Conservation (phyloP, 1,140 invertebrate genomes). For the Drosophila teissieri region DNA sequence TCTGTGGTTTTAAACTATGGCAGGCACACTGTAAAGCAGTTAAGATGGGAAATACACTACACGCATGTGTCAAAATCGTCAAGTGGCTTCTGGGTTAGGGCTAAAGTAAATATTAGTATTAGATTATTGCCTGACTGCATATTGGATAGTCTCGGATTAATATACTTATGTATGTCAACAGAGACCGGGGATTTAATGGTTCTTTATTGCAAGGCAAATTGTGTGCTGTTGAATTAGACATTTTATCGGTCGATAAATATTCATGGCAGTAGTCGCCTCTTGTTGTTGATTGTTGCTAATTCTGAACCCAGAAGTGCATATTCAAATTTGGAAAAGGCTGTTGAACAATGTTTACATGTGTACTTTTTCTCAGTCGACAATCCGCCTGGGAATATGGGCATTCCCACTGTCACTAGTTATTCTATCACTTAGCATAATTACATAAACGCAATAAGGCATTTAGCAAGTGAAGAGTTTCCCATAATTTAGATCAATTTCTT, state of each 20-base stretch:
- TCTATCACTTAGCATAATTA: constrained; percentile 24
- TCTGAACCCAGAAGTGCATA: not conserved
- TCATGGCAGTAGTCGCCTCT: not conserved
- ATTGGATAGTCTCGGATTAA: constrained; percentile 7
- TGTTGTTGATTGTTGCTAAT: constrained; percentile 1
- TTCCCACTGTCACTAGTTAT: constrained; percentile 8
- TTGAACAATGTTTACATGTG: not conserved
- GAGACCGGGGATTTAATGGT: constrained; percentile 5
- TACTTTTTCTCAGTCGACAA: not conserved
- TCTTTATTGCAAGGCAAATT: constrained; percentile 8
- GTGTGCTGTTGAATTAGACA: not conserved
- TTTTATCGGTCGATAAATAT: not conserved
- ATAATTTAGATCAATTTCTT: constrained; percentile 38
- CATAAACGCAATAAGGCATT: constrained; percentile 1
- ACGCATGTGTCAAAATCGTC: constrained; percentile 14
- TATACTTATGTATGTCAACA: constrained; percentile 5
- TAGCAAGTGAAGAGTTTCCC: constrained; percentile 46
- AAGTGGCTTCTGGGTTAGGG: not conserved
- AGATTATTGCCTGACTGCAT: not conserved
- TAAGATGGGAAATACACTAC: not conserved
- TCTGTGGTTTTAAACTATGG: not conserved
- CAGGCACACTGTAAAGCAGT: not conserved
- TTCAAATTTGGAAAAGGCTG: not conserved
- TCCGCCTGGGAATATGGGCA: not conserved
- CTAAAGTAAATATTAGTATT: constrained; percentile 17